phyloP scores from a whole-genome alignment of 2,113 vertebrate species.

The Catharus bicknelli region DNA sequence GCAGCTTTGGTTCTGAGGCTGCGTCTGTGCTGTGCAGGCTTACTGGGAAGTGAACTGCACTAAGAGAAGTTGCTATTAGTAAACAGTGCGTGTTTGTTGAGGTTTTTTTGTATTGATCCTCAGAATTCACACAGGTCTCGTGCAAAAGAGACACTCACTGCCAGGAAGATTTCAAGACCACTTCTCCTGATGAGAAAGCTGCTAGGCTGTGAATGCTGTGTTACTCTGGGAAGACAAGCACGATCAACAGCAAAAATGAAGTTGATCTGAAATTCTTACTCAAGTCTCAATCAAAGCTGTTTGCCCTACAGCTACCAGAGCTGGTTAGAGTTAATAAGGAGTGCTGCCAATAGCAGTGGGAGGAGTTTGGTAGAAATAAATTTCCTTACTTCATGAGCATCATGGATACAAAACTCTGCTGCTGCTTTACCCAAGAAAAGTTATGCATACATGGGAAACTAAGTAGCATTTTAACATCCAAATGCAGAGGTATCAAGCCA shows the following conservation, averaged over 20 bases:
- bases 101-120: not conserved
- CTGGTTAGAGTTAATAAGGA: not conserved
- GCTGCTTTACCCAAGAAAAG: not conserved
- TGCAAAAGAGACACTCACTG: not conserved
- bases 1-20: not conserved
- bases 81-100: not conserved
- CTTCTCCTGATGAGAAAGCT: not conserved
- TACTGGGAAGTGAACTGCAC: not conserved
- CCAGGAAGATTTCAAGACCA: not conserved
- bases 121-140: not conserved
- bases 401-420: not conserved
- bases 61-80: not conserved
- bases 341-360: not conserved
- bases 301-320: not conserved
- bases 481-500: not conserved
- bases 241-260: not conserved
- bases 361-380: not conserved
- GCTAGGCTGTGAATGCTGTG: not conserved
- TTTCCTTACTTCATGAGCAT: not conserved
- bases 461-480: not conserved
- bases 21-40: not conserved
- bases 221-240: not conserved
- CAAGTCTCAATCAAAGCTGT: not conserved
- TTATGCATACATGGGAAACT: not conserved
- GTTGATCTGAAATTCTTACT: not conserved